phyloP scores from a whole-genome alignment of 1,140 invertebrate species.

The Tenebrio molitor region DNA sequence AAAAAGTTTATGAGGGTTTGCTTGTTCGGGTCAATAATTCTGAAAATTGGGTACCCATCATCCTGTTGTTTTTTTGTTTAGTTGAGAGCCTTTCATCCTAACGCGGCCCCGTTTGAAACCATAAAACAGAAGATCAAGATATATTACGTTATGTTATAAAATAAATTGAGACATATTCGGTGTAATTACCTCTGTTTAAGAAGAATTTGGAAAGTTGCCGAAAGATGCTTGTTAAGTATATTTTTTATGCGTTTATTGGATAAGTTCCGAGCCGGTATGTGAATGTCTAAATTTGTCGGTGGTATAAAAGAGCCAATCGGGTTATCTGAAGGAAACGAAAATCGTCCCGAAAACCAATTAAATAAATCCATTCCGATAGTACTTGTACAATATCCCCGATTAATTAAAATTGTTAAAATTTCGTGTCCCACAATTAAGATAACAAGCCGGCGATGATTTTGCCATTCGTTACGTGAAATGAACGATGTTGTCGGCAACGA shows the following conservation, averaged over 20 bases:
- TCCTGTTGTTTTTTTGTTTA: too few species aligned
- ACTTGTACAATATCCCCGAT: conserved; percentile 13
- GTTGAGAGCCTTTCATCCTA: too few species aligned
- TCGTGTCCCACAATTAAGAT: conserved; percentile 27
- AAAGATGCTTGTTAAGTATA: neutral
- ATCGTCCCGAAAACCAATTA: conserved; percentile 9
- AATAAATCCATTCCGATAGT: conserved; percentile 2
- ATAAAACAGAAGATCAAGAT: too few species aligned
- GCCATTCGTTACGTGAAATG: conserved; percentile 8
- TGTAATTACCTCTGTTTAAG: too few species aligned
- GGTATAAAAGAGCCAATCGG: conserved; percentile 2
- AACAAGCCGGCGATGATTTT: conserved; percentile 19
- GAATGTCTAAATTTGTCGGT: conserved; percentile 30
- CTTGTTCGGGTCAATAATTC: too few species aligned
- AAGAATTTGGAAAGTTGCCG: conserved; percentile 11
- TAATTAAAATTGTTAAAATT: conserved; percentile 40
- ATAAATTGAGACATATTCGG: too few species aligned
- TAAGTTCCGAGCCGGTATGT: neutral
- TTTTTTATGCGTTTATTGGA: neutral
- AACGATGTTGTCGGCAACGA: conserved; percentile 25
- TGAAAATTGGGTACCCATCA: too few species aligned
- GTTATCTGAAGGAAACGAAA: conserved; percentile 3
- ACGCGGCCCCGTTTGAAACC: too few species aligned
- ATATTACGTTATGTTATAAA: too few species aligned
- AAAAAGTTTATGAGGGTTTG: too few species aligned